phyloP scores from a whole-genome alignment of 2,888 invertebrate genomes.

The Amiota communis region DNA sequence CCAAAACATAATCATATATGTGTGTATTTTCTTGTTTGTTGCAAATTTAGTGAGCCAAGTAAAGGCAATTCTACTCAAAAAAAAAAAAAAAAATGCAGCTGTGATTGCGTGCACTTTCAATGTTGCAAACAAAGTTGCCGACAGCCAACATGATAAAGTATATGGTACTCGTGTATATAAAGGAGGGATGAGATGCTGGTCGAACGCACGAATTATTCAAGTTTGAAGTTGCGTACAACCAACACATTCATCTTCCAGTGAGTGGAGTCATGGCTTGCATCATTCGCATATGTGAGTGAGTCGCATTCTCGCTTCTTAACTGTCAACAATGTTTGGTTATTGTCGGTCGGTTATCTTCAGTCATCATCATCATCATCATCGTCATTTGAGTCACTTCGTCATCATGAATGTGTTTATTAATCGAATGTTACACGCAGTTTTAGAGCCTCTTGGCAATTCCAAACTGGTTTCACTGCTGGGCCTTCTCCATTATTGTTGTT shows the following conservation, averaged over 20 bases:
- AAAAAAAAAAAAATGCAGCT: conserved; percentile 9
- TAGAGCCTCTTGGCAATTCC: neutral
- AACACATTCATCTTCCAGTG: too few relatives aligned
- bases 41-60: too few relatives aligned
- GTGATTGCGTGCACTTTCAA: neutral
- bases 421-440: neutral
- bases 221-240: too few relatives aligned
- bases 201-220: too few relatives aligned
- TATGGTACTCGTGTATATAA: too few relatives aligned
- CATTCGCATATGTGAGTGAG: neutral
- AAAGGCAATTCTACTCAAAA: too few relatives aligned
- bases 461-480: conserved; percentile 15
- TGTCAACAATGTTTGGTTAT: neutral
- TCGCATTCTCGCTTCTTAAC: neutral
- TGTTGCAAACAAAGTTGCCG: conserved; percentile 21
- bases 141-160: neutral
- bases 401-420: conserved; percentile 1
- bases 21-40: too few relatives aligned
- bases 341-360: too few relatives aligned
- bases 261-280: neutral
- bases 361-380: too few relatives aligned
- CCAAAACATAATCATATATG: too few relatives aligned
- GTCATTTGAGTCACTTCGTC: too few relatives aligned
- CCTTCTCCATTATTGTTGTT: conserved; percentile 8
- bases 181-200: too few relatives aligned